Base-by-base conservation (phyloP, 2,113 vertebrate species). In the Upupa epops region DNA sequence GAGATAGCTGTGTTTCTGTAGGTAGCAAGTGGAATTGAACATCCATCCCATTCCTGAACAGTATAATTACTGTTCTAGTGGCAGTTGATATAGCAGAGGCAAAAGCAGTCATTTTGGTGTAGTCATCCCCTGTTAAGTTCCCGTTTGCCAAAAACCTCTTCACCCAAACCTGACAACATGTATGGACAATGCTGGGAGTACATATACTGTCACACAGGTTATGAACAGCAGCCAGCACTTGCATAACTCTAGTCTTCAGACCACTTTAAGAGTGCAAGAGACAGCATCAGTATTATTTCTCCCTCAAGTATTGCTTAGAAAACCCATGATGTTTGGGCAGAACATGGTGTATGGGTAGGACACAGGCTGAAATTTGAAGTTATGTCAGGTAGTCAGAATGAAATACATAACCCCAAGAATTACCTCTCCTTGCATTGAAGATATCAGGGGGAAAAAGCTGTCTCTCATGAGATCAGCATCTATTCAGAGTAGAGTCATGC, bases 1-100 rank as follows among this genome's bases (percentile, higher is more conserved):
- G 32, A 19, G 12, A 59, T 17, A 80, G 32, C 34, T 0, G 2
- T 5, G 4, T 48, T 89, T 86, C 36, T 79, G 25, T 12, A 46
- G 40, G 34, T 11, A 77, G 20, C 51, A 81, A 52, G 2, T 10
- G 72, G 7, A 72, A 56, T 0, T 0, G 2, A 58, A 8, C 25
- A 37, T 31, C 21, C n/a, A 37, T 31, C 21, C n/a, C 13, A 42
- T 58, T 73, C 52, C 29, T 54, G 28, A 77, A 34, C 5, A 32
- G 7, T 1, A 1, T 10, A 80, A 21, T 34, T 36, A 49, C 9
- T 76, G 1, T 45, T 83, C 29, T 19, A 17, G 7, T 40, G 15
- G 9, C 1, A 0, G 14, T 8, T 81, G 46, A 15, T 76, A 16
- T 66, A 11, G 45, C 20, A 54, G 37, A 74, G 9, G 22, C 13